Evolutionary conservation across 2,888 invertebrate species (phyloP), one percentile per base, ranked within the genome.

Genomic region (Automeris io): DNA sequence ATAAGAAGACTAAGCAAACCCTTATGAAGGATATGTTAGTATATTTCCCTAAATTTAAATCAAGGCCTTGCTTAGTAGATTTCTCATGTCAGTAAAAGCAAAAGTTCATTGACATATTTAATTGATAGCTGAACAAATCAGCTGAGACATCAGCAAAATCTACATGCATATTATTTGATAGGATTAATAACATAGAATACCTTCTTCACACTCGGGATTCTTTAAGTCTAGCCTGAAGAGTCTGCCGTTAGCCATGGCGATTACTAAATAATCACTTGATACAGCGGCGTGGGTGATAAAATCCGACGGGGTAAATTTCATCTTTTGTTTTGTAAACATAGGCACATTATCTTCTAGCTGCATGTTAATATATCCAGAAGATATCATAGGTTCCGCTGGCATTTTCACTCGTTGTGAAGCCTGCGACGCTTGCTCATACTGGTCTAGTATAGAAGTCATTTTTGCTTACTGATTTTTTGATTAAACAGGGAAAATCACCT

Each of bases 401-500:
- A 73, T 70, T 35, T 73, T 75, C n/a, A 68, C 58, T 2, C 74
- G 67, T 47, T 81, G 74, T 2, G 78, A 74, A 32, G 72, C 72
- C 56, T 91, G 91, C 9, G 92, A 91, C n/a, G 91, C 92, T 71
- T 92, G 91, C 69, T 95, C 94, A 69, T 92, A 93, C 78, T 95
- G 95, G 76, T 95, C 94, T 49, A 95, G 90, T 69, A 95, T 91
- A 13, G 94, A 93, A 58, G 94, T 93, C 95, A 95, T 95, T 42
- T 50, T 70, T 35, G 37, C 42, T 43, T 42, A 41, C 22, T 36
- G 35, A 31, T 18, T 24, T 32, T 23, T 9, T 16, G 11, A 19
- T 29, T 7, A 18, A 6, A 29, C 1, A 3, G 21, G 22, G 9
- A 19, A 22, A 8, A 8, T 4, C 21, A 16, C 23, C 13, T 12